Evolutionary conservation across 2,888 invertebrate species (phyloP), one percentile per base, ranked within the genome.

Genomic region (Rhagonycha lutea): DNA sequence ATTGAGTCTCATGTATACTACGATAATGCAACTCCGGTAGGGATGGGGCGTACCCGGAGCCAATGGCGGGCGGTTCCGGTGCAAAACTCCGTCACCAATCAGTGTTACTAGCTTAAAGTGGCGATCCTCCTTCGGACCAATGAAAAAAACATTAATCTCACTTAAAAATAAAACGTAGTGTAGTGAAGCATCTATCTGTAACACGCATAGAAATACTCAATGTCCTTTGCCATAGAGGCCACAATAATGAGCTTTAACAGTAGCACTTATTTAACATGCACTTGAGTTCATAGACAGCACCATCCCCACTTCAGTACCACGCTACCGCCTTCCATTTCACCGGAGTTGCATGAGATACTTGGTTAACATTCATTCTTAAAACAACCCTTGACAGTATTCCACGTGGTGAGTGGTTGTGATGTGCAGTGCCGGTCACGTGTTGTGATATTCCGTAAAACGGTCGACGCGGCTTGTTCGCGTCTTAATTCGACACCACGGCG

Each of bases 131-230:
- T 86, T 87, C 85, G 86, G 84, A 84, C 88, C 88, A 88, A 89
- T 89, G 88, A 88, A 88, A 88, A 88, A 88, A 86, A 87, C 88
- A 88, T 88, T 87, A 88, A 88, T 88, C 88, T 88, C 87, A 87
- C 87, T 88, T 87, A 86, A 86, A 88, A 88, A 88, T 87, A 87
- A 86, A 88, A 85, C 86, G 86, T 84, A 83, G 84, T 84, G 85
- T 86, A 85, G 83, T 85, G 84, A 86, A 85, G 86, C 86, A 86
- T 84, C 85, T 83, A 81, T 83, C 80, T 78, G 83, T 84, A 83
- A 84, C 84, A 86, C 86, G 85, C 85, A 85, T 85, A 73, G 78
- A 80, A 81, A 78, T 81, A 82, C 82, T 85, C 86, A 86, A 86
- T 83, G 84, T 84, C 85, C 85, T 83, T 84, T 84, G 85, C 85